These are phyloP conservation scores for Polyodon spathula DNA, from an alignment of 2,113 vertebrate genomes.

Conservation along the genomic window DNA sequence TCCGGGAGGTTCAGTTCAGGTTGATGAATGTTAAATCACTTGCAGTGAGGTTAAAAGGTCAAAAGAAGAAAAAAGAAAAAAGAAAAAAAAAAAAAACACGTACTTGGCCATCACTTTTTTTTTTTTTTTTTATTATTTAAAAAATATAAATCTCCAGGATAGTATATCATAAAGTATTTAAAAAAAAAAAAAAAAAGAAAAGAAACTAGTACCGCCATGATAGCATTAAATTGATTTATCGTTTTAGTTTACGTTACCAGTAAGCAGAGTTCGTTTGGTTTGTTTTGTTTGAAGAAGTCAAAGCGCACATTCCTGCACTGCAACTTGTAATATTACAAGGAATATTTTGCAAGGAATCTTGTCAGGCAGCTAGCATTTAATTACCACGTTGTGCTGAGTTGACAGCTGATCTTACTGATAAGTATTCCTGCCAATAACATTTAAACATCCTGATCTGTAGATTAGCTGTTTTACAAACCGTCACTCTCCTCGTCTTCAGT, in stretches of 20 bases:
- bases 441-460: constrained; percentile 25
- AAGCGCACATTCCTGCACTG: constrained; percentile 42
- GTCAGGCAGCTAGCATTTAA: constrained; percentile 56
- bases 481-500: constrained; percentile 20
- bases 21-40: too few species aligned
- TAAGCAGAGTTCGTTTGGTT: constrained; percentile 33
- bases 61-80: too few species aligned
- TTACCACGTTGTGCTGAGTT: constrained; percentile 43
- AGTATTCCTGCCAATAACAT: constrained; percentile 22
- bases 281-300: constrained; percentile 15
- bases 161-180: too few species aligned
- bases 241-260: constrained; percentile 15
- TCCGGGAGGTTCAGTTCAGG: too few species aligned
- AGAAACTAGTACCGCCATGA: too few species aligned
- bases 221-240: too few species aligned
- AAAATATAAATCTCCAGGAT: too few species aligned
- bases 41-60: too few species aligned
- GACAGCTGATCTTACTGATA: constrained; percentile 40
- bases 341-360: constrained; percentile 51
- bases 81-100: too few species aligned
- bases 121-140: too few species aligned
- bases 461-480: constrained; percentile 25
- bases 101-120: too few species aligned
- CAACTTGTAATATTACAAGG: constrained; percentile 65
- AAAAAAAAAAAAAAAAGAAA: too few species aligned